phyloP scores from a whole-genome alignment of 2,797 vertebrate genomes.

The Lophotriccus pileatus region DNA sequence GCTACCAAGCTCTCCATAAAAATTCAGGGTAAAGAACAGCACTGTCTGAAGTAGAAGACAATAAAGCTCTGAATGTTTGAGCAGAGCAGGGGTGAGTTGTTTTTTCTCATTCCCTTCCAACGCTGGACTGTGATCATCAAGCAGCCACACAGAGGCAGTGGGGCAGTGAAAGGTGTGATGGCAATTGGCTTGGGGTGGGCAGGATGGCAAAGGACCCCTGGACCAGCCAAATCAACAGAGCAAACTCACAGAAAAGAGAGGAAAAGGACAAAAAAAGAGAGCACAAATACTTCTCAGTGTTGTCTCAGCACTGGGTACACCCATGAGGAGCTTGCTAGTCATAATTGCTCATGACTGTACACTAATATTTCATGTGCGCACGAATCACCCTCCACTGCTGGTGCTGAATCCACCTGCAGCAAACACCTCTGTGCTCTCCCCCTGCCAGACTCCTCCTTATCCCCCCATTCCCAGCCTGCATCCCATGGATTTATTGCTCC shows the following conservation, averaged over 20 bases:
- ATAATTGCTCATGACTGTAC: not conserved
- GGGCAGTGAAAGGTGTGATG: rapidly evolving
- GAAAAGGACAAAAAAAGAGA: not conserved
- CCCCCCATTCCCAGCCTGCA: not conserved
- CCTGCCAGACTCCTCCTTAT: not conserved
- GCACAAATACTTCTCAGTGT: not conserved
- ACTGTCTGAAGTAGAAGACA: not conserved
- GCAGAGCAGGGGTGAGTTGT: not conserved
- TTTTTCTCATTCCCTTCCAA: not conserved
- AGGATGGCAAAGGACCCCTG: not conserved
- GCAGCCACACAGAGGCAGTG: rapidly evolving
- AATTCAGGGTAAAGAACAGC: not conserved
- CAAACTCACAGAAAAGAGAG: not conserved
- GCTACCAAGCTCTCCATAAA: not conserved
- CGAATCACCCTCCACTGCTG: not conserved
- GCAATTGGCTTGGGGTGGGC: rapidly evolving
- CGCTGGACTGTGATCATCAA: not conserved
- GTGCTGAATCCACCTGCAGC: not conserved
- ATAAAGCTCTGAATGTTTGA: not conserved
- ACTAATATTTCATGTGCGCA: not conserved
- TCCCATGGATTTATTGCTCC: not conserved
- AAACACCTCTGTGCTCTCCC: rapidly evolving
- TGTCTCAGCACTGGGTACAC: not conserved
- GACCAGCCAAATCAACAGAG: rapidly evolving
- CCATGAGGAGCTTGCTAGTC: not conserved